Conservation (phyloP, 2,113 vertebrate species). For the Peromyscus californicus region DNA sequence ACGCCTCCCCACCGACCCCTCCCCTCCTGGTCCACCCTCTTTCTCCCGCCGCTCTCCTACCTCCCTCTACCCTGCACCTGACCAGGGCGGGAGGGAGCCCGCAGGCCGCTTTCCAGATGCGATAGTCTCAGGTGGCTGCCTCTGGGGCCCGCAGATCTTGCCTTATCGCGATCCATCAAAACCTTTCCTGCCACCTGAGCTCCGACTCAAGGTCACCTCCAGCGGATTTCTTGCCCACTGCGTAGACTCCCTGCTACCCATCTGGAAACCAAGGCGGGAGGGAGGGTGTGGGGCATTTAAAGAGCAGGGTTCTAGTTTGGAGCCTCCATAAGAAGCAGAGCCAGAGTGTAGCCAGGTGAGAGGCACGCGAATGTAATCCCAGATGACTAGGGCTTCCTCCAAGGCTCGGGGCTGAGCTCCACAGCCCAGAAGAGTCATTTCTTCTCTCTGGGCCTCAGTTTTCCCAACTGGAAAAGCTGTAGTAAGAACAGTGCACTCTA, state of each 20-base stretch:
- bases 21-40: background rate
- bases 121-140: conserved; percentile 73
- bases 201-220: conserved; percentile 74
- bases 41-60: background rate
- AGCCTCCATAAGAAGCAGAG: background rate
- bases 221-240: background rate
- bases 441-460: background rate
- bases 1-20: background rate
- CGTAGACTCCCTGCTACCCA: background rate
- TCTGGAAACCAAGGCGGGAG: background rate
- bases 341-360: background rate
- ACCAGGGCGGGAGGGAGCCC: background rate
- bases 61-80: background rate
- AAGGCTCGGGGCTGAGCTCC: background rate
- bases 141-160: background rate
- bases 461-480: background rate
- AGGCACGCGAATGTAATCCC: fast-evolving
- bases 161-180: conserved; percentile 71
- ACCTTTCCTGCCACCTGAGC: background rate
- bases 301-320: background rate
- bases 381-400: background rate
- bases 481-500: background rate
- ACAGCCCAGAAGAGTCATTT: background rate
- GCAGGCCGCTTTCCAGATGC: background rate
- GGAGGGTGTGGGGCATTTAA: background rate